Evolutionary conservation across 2,113 vertebrate genomes (phyloP).

Genomic region (Gopherus flavomarginatus): DNA sequence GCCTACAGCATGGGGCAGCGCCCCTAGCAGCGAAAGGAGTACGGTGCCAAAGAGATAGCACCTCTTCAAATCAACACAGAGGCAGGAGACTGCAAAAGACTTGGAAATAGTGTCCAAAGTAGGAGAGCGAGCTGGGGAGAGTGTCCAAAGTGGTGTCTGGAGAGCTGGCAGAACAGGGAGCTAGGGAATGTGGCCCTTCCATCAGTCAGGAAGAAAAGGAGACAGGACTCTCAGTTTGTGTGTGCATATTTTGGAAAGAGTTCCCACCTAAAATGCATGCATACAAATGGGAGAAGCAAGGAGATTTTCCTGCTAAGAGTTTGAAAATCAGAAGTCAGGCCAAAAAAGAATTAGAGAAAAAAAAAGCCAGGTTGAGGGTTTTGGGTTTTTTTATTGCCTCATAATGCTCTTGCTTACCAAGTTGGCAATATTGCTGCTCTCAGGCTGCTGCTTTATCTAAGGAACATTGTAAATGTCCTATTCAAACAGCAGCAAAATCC

Average conservation of each 20-base stretch:
- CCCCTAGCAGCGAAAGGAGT: background rate
- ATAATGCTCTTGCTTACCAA: conserved; percentile 29
- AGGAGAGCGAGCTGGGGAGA: background rate
- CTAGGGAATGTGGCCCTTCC: background rate
- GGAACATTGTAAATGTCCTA: background rate
- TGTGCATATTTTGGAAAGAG: conserved; percentile 48
- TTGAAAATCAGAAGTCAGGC: conserved; percentile 35
- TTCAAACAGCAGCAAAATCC: background rate
- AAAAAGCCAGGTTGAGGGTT: background rate
- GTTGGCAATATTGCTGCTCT: background rate
- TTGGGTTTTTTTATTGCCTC: background rate
- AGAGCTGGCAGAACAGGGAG: background rate
- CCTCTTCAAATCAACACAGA: background rate
- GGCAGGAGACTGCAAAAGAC: background rate
- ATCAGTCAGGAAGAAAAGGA: conserved; percentile 5
- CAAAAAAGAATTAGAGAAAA: background rate
- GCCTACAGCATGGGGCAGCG: background rate
- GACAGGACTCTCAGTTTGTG: fast-evolving
- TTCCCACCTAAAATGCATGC: conserved; percentile 22
- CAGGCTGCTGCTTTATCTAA: fast-evolving
- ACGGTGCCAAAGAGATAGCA: fast-evolving
- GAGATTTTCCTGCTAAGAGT: conserved; percentile 34
- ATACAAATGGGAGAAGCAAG: background rate
- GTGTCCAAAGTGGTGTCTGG: background rate
- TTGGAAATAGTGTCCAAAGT: background rate